phyloP scores from a whole-genome alignment of 2,113 vertebrate species.

The Rallus limicola region DNA sequence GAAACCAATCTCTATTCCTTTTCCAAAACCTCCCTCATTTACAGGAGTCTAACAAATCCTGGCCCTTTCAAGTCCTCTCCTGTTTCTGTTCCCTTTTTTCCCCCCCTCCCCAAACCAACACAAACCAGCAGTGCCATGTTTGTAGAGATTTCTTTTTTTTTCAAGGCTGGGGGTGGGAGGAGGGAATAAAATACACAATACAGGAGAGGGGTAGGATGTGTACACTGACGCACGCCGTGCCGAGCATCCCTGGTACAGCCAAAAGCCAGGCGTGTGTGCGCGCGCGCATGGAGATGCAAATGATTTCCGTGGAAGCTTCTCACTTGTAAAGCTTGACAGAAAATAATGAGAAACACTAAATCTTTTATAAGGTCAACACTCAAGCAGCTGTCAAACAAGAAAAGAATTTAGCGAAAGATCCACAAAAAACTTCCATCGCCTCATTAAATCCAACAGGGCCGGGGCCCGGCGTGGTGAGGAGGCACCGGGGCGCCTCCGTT shows the following conservation, averaged over 20 bases:
- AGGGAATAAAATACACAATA: neutral
- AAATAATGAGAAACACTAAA: slow-evolving; percentile 99
- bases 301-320: slow-evolving; percentile 87
- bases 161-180: neutral
- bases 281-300: slow-evolving; percentile 85
- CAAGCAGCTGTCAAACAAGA: slow-evolving; percentile 99
- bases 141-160: neutral
- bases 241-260: neutral
- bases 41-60: neutral
- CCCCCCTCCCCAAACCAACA: neutral
- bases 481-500: slow-evolving; percentile 87
- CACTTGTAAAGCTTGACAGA: slow-evolving; percentile 96
- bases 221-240: slow-evolving; percentile 38
- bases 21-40: neutral
- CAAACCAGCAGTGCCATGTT: no score
- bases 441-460: slow-evolving; percentile 99
- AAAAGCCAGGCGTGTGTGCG: neutral
- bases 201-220: neutral
- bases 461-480: slow-evolving; percentile 82
- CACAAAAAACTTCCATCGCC: slow-evolving; percentile 95
- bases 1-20: neutral
- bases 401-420: slow-evolving; percentile 97
- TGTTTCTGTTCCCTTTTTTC: neutral
- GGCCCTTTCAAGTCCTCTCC: neutral
- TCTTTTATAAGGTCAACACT: slow-evolving; percentile 99